Evolutionary conservation across 1,140 invertebrate species (phyloP), one percentile per base, ranked within the genome.

Genomic region (Magallana angulata): DNA sequence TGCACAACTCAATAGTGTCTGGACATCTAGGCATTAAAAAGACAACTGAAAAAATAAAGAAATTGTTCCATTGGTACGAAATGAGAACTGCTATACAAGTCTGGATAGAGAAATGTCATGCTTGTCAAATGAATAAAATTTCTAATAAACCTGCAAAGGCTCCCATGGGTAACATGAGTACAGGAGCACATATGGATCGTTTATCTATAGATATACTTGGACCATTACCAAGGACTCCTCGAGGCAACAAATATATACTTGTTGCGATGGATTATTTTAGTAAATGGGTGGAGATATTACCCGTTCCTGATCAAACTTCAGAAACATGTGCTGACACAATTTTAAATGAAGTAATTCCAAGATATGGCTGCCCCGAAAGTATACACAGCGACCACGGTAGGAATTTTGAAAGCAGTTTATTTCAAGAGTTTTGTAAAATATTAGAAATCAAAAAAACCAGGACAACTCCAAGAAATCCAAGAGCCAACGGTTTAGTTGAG

Each of bases 321-420:
- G 24, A 24, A 24, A 24, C 24, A 24, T 24, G 24, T 24, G 24
- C 24, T 24, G 24, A 24, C 24, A 24, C 24, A 24, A 24, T 24
- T 24, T 24, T 24, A 24, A 24, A 24, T 24, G 24, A 24, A 24
- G 24, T 24, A 24, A 24, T 24, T 24, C 1, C 24, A 24, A 24
- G 24, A 24, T 24, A 24, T 24, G 24, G 24, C 24, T 24, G 24
- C 24, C 24, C 24, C 24, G 24, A 24, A 24, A 24, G 24, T 24
- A 24, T 24, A 24, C 24, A 24, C 24, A 24, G 24, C 24, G 89
- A 90, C 58, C 82, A 90, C 76, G 87, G 83, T 48, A 12, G 71
- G 18, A 85, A 87, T 60, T 90, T 82, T 81, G 87, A 89, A n/a
- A 90, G 87, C 58, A 58, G 83, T 7, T 56, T 87, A 7, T 90